phyloP scores from a whole-genome alignment of 1,140 invertebrate species.

The Aphaenogaster rudis region DNA sequence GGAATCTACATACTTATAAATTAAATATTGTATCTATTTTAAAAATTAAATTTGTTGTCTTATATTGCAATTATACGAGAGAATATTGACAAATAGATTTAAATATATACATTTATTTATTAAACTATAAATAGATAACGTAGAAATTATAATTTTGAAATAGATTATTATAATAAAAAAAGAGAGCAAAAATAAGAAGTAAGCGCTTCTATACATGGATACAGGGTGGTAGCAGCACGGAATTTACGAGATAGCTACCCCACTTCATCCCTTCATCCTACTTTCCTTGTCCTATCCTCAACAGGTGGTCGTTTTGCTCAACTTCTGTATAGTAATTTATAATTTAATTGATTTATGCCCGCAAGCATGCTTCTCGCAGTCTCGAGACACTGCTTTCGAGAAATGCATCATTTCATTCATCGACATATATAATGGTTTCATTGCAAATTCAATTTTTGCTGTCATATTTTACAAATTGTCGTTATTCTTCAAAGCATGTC shows the following conservation, averaged over 20 bases:
- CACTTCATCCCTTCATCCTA: slow-evolving; percentile 80
- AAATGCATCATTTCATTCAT: slow-evolving; percentile 79
- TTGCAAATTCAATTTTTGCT: slow-evolving; percentile 56
- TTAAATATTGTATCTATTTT: not conserved
- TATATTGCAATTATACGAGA: not conserved
- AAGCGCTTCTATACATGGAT: slow-evolving; percentile 75
- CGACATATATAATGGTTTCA: slow-evolving; percentile 77
- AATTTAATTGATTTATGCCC: slow-evolving; percentile 85
- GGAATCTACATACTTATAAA: not conserved
- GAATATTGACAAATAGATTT: not conserved
- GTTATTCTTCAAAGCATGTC: not conserved
- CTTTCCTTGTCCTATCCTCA: slow-evolving; percentile 80
- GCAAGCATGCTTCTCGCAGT: slow-evolving; percentile 38
- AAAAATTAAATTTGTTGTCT: not conserved
- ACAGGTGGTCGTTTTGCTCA: slow-evolving; percentile 86
- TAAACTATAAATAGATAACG: not conserved
- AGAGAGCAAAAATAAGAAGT: slow-evolving; percentile 65
- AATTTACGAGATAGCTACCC: slow-evolving; percentile 86
- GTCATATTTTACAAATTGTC: slow-evolving; percentile 5
- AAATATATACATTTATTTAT: not conserved
- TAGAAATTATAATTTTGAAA: slow-evolving; percentile 59
- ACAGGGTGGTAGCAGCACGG: slow-evolving; percentile 75
- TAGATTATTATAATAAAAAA: slow-evolving; percentile 53
- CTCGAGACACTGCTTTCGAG: slow-evolving; percentile 69
- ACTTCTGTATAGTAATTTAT: slow-evolving; percentile 86